Base-by-base conservation (phyloP, 2,888 invertebrate genomes). In the Geophilus truncorum region DNA sequence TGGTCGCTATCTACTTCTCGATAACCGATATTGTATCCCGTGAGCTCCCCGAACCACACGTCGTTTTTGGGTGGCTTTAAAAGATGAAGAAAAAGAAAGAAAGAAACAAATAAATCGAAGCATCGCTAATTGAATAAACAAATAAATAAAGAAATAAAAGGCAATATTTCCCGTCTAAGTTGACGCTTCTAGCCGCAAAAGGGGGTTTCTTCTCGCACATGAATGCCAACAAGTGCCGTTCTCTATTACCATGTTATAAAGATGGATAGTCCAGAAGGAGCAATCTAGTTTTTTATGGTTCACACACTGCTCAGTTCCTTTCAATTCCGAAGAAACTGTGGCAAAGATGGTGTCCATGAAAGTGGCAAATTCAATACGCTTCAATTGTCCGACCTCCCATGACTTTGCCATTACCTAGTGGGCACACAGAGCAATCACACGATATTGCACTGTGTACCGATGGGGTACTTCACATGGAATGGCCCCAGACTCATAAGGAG, bases 11-110 rank as follows among this genome's bases (percentile, higher is more conserved):
- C 81, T 21, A 77, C 62, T 81, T 81, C 77, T 83, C 84, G 25
- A 85, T 87, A 88, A 1, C 87, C 88, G 23, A 88, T 85, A 82
- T 87, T 87, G 83, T 88, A 88, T 2, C 88, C 88, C 25, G 85
- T 84, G n/a, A 88, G 85, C 18, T 85, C 83, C 2, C 88, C 88
- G 82, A 88, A 87, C 80, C 84, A 84, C 78, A 86, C 81, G 15
- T 86, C 85, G 3, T 83, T 80, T 1, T 83, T 82, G 12, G 88
- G 87, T 2, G 87, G 85, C 87, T 86, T 81, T 80, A 40, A 79
- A 75, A 34, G 51, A 78, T 70, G 77, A 57, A 80, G 40, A 51
- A 12, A 57, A n/a, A 36, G 36, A 30, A 79, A 1, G 23, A 79
- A 77, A 34, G 2, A 34, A 21, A 77, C 7, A 15, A 34, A 21